Evolutionary conservation across 2,113 vertebrate genomes (phyloP).

Genomic region (Mellivora capensis): DNA sequence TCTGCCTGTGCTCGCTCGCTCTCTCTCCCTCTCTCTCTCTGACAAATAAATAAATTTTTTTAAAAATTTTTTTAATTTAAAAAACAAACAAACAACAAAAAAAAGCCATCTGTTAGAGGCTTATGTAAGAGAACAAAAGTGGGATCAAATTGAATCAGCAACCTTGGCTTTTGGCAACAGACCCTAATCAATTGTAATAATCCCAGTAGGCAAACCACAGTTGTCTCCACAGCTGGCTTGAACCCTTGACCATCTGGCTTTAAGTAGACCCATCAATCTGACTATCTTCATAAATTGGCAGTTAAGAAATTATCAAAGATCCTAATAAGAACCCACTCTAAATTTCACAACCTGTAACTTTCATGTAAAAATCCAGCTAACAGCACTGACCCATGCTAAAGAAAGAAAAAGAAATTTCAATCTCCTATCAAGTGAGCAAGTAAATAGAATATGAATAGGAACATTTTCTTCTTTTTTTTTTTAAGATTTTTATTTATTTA

Average conservation of each 20-base stretch:
- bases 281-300: background rate
- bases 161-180: background rate
- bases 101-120: background rate
- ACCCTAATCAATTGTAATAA: background rate
- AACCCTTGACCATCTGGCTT: background rate
- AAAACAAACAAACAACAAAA: no score
- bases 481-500: no score
- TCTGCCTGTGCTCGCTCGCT: no score
- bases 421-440: background rate
- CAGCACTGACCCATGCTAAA: background rate
- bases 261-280: background rate
- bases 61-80: no score
- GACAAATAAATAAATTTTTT: no score
- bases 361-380: conserved; percentile 33
- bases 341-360: background rate
- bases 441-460: background rate
- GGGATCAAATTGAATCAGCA: conserved; percentile 1
- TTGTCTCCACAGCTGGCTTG: background rate
- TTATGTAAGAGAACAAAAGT: conserved; percentile 47
- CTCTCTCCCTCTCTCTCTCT: no score
- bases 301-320: conserved; percentile 27
- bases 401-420: background rate
- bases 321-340: background rate
- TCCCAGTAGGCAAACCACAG: background rate
- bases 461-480: conserved; percentile 5